phyloP scores from a whole-genome alignment of 2,888 invertebrate genomes.

The Allacma fusca region DNA sequence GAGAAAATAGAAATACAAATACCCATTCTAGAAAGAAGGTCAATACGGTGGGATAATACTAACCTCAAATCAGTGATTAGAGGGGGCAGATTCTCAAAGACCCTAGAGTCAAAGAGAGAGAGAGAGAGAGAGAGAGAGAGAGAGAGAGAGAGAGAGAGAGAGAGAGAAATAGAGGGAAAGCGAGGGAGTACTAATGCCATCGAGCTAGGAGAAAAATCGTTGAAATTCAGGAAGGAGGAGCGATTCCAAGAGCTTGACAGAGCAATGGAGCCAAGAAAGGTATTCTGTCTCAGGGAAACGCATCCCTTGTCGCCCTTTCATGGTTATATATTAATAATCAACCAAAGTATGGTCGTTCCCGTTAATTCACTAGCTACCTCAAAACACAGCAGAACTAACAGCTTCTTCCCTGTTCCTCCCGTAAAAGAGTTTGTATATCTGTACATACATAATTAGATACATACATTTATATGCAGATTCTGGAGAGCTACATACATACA shows the following conservation, averaged over 20 bases:
- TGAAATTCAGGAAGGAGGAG: not conserved
- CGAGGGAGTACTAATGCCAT: not conserved
- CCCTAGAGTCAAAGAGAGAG: too few species aligned
- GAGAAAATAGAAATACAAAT: not conserved
- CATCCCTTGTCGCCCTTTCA: constrained; percentile 32
- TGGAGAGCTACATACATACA: too few species aligned
- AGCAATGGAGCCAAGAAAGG: constrained; percentile 4
- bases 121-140: too few species aligned
- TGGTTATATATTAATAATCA: constrained; percentile 35
- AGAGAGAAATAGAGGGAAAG: not conserved
- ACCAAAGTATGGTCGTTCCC: constrained; percentile 10
- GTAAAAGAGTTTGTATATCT: too few species aligned
- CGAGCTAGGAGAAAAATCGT: constrained; percentile 2
- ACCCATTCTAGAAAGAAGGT: not conserved
- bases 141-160: too few species aligned
- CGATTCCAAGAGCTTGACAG: constrained; percentile 7
- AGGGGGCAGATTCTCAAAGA: not conserved
- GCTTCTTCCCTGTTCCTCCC: too few species aligned
- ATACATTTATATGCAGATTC: too few species aligned
- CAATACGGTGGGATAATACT: not conserved
- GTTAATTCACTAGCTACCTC: not conserved
- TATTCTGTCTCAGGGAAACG: not conserved
- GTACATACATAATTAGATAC: too few species aligned
- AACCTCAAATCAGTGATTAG: constrained; percentile 19
- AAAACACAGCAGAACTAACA: too few species aligned